Evolutionary conservation across 2,797 vertebrate species (phyloP), one percentile per base, ranked within the genome.

Genomic region (Mormyrops boulengeri): DNA sequence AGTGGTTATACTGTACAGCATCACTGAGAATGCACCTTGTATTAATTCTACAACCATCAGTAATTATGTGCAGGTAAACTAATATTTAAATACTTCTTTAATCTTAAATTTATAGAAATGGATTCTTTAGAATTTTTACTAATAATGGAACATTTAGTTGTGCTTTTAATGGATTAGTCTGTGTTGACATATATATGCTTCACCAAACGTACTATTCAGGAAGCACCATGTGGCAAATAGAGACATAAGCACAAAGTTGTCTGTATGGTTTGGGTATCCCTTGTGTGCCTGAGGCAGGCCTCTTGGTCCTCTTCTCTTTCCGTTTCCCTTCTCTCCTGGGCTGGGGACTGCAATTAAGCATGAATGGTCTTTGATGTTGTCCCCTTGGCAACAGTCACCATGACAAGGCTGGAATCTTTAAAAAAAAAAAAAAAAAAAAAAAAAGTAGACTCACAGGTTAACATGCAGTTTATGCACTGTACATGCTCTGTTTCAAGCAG

Each of bases 311-410:
- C 89, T 82, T 93, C 92, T 89, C 91, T 91, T 91, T 92, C 88
- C 90, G 91, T 90, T 93, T 91, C n/a, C 47, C 47, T 92, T 93
- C 93, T 91, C 93, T 92, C 94, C 92, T 90, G 90, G 91, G 6
- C 94, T 94, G 95, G 96, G 96, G 95, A 96, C 95, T 94, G 96
- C 97, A 96, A 97, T 96, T 97, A 96, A 96, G 95, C 95, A 95
- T 95, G 94, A 92, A 93, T 93, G 94, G 95, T 94, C 95, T 97
- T 97, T 95, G 94, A 97, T 93, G 94, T 94, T 92, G 97, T 98
- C 96, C 95, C 96, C 96, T 96, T 97, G 96, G 97, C 94, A 96
- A 96, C 95, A 95, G 96, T 96, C 96, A 95, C 96, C 95, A 96
- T 96, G 96, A 96, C 95, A 91, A 96, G 95, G 93, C 93, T 94